Evolutionary conservation across 2,113 vertebrate genomes (phyloP), one percentile per base, ranked within the genome.

Genomic region (Tiliqua scincoides): DNA sequence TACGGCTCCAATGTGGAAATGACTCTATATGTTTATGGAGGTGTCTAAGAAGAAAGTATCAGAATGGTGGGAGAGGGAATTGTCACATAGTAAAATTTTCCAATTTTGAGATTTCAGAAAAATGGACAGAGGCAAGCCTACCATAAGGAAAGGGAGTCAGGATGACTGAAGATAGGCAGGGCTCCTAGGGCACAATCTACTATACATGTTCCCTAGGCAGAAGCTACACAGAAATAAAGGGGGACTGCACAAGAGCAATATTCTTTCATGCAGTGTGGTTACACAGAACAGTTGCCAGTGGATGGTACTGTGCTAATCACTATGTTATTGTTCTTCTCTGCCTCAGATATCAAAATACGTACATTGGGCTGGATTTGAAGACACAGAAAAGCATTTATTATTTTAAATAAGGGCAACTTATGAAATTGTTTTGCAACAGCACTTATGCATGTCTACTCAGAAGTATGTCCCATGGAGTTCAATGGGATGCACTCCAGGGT

Each of bases 11-110:
- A n/a, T 40, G 81, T 82, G 32, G 21, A 3, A 85, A 12, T 17
- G 17, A 15, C 54, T 12, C 54, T 9, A 43, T 35, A 54, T 89
- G 65, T 57, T 87, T 74, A 82, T 78, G 68, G 43, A 89, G 61
- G 76, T 5, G 7, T 25, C 40, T 76, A 5, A 11, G 3, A 82
- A 52, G 17, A 87, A 79, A 85, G 43, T 72, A 35, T 1, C 61
- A n/a, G 11, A 52, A 82, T 65, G 72, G 87, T 3, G 0, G 74
- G 89, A 82, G 84, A 83, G 0, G 0, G 5, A 87, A 76, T 9
- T n/a, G 0, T 75, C 21, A 20, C 14, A 12, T 40, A 82, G 35
- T n/a, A 61, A 61, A 12, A 57, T 12, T 17, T 17, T 15, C 10
- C 6, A 57, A 57, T 57, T 57, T 57, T 57, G 54, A 12, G 54